Evolutionary conservation across 2,113 vertebrate species (phyloP).

Genomic region (Isurus oxyrinchus): DNA sequence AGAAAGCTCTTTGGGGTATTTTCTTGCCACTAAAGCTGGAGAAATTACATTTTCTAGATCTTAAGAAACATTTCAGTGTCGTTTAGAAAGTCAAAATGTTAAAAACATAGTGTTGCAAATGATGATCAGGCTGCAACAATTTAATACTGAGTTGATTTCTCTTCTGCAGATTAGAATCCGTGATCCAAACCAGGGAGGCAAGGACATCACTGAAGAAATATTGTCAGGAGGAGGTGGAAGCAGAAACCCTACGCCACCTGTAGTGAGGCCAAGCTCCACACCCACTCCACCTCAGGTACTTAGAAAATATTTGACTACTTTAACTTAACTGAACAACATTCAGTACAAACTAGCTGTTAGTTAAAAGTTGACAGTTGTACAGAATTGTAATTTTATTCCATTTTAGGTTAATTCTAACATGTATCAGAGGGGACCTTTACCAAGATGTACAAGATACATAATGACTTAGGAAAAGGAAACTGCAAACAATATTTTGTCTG

Average conservation of each 20-base stretch:
- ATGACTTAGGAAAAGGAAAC: not conserved
- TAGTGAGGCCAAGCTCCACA: constrained; percentile 73
- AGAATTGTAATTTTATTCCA: not conserved
- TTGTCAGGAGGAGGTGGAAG: constrained; percentile 91
- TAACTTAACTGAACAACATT: not conserved
- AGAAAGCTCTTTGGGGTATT: not conserved
- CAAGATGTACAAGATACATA: not conserved
- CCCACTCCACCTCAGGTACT: constrained; percentile 88
- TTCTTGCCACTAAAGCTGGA: not conserved
- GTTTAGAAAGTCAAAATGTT: not conserved
- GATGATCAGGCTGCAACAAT: not conserved
- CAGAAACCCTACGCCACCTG: constrained; percentile 87
- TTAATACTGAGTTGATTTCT: constrained; percentile 32
- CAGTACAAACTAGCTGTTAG: not conserved
- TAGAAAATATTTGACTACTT: not conserved
- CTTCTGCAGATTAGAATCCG: constrained; percentile 84
- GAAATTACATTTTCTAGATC: not conserved
- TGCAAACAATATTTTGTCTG: not conserved
- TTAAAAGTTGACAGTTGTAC: not conserved
- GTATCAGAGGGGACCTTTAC: not conserved
- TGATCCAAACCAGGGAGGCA: constrained; percentile 94
- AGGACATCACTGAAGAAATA: constrained; percentile 96
- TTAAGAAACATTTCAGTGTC: not conserved
- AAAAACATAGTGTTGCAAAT: not conserved
- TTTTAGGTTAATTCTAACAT: not conserved